Base-by-base conservation (phyloP, 2,113 vertebrate genomes). In the Eonycteris spelaea region DNA sequence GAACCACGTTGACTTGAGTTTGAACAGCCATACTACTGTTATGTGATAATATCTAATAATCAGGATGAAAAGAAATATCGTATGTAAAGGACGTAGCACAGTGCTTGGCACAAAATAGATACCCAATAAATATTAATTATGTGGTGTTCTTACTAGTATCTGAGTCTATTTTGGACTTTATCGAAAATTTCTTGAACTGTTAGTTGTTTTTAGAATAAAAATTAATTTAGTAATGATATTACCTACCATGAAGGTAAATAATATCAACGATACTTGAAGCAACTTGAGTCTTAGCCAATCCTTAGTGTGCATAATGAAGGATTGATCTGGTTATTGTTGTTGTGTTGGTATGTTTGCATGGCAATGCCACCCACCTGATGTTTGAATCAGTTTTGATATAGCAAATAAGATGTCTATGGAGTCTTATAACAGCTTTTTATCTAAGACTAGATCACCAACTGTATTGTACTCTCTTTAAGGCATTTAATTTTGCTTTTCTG, bases 191-290 rank as follows among this genome's bases (percentile, higher is more conserved):
- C 38, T 91, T 96, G 48, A 95, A 63, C 45, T 68, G 26, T 48
- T 71, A 33, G 5, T 11, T 70, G 7, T 83, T 96, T 92, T 84
- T 65, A 63, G 65, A 93, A 53, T 96, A 45, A 89, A 91, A 86
- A 59, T 63, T 13, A 59, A 80, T 82, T 88, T 19, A 83, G 0
- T 51, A 48, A 67, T 70, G 24, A 33, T 86, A 45, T 68, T 24
- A 67, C 43, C 18, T n/a, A 45, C 7, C 48, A 3, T n/a, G n/a
- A 73, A 93, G n/a, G 21, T 22, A 65, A 59, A 51, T 86, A 53
- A 77, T 3, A 18, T 61, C n/a, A 74, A 43, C 7, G 67, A 57
- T 35, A 43, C 55, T 74, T 77, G 68, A 79, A 63, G 15, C n/a
- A 67, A 33, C 22, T 79, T 93, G 77, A 71, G 10, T n/a, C 53